Conservation (phyloP, 2,888 invertebrate species). For the Choristoneura rosaceana region DNA sequence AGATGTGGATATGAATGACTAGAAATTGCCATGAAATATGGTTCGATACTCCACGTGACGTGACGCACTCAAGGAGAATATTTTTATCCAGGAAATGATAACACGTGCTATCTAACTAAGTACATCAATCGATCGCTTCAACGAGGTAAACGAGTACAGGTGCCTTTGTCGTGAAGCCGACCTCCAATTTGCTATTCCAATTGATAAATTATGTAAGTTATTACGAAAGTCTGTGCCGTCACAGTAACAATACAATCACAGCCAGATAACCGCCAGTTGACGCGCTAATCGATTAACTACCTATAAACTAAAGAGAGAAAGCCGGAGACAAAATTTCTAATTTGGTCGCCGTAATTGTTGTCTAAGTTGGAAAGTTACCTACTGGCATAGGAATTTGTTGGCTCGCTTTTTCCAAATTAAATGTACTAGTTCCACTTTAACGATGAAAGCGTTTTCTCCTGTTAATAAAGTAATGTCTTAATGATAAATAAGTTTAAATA, state of each 20-base stretch:
- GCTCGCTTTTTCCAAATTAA: conserved; percentile 40
- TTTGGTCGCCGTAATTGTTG: conserved; percentile 40
- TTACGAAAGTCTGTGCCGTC: conserved; percentile 13
- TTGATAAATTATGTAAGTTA: conserved; percentile 28
- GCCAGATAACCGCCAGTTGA: conserved; percentile 25
- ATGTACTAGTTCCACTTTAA: conserved; percentile 35
- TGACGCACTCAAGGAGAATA: conserved; percentile 39
- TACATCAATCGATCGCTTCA: conserved; percentile 24
- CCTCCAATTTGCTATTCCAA: conserved; percentile 26
- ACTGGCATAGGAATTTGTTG: conserved; percentile 36
- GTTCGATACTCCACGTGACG: conserved; percentile 31
- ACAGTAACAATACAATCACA: conserved; percentile 10
- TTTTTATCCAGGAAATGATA: conserved; percentile 38
- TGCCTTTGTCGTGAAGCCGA: conserved; percentile 21
- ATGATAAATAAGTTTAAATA: conserved; percentile 20
- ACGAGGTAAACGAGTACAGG: conserved; percentile 23
- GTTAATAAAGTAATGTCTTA: conserved; percentile 18
- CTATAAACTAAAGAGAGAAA: conserved; percentile 38
- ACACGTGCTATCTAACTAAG: conserved; percentile 25
- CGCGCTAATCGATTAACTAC: conserved; percentile 26
- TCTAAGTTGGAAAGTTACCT: conserved; percentile 42
- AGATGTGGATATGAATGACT: conserved; percentile 20
- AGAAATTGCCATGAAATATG: conserved; percentile 26
- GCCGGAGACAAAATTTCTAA: conserved; percentile 42
- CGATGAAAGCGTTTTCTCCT: conserved; percentile 27